Evolutionary conservation across 2,797 vertebrate genomes (phyloP), one percentile per base, ranked within the genome.

Genomic region (Propithecus perrieri): DNA sequence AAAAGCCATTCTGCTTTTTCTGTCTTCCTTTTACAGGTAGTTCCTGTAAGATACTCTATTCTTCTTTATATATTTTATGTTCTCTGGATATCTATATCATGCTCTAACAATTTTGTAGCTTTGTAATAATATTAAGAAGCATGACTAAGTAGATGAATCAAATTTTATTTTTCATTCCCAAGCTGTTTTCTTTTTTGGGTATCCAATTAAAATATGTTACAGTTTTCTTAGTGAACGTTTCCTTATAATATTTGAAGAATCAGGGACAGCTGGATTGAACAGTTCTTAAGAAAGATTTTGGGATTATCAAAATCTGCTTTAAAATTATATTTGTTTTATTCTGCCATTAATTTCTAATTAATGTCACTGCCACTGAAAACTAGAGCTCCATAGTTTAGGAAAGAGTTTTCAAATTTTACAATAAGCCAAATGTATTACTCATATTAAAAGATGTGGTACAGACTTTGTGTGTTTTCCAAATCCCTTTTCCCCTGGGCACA

Each of bases 311-410:
- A 85, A 91, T 80, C 48, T 59, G 20, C 30, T 85, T 95, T 79
- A 50, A 85, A 91, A 87, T 97, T n/a, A 78, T 38, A 48, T 55
- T 89, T 85, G 1, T 46, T 96, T 95, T 78, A 18, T n/a, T 74
- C 30, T 48, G 35, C 46, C 43, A 5, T 95, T 93, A 41, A 74
- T 84, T 94, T 53, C 50, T 83, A 71, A 65, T 57, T 35, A 80
- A 81, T 85, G 86, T 35, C 18, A 46, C 18, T 88, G 48, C 59
- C 30, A 30, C 13, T 35, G 46, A 80, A 92, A 91, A 76, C 53
- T 14, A 26, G 94, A 83, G 57, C 61, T 84, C 33, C 72, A 0
- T 71, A 61, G 35, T 76, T 93, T 78, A 86, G 11, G 24, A 79
- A 69, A 90, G 59, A 75, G 20, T 93, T 93, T 89, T 76, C 38